Evolutionary conservation across 2,888 invertebrate genomes (phyloP).

Genomic region (Ptychoptera contaminata): DNA sequence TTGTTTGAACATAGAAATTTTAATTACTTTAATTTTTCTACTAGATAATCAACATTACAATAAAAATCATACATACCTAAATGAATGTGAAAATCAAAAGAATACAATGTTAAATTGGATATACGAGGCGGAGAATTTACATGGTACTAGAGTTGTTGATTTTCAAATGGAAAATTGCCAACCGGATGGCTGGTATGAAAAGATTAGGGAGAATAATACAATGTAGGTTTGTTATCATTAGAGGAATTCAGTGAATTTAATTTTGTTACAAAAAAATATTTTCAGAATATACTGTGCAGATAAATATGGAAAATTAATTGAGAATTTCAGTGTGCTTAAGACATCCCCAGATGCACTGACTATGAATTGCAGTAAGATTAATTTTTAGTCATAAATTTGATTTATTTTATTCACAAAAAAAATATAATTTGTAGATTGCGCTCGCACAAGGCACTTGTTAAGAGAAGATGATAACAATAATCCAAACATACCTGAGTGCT

Average conservation of each 20-base stretch:
- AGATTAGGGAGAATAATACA: conserved; percentile 22
- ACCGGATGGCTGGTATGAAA: conserved; percentile 33
- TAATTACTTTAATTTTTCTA: conserved; percentile 13
- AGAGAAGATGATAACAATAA: conserved; percentile 20
- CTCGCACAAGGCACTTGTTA: conserved; percentile 35
- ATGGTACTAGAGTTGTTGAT: conserved; percentile 21
- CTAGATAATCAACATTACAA: conserved; percentile 27
- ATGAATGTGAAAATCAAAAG: conserved; percentile 29
- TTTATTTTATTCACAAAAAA: no score
- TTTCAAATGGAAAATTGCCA: conserved; percentile 31
- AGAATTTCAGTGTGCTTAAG: conserved; percentile 31
- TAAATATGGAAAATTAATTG: conserved; percentile 37
- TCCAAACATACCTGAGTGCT: conserved; percentile 38
- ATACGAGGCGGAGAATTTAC: conserved; percentile 16
- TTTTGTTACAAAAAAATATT: conserved; percentile 9
- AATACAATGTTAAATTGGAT: conserved; percentile 20
- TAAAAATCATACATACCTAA: conserved; percentile 23
- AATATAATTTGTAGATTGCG: conserved; percentile 48
- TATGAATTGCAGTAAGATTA: conserved; percentile 52
- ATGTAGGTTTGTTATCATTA: conserved; percentile 20
- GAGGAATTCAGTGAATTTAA: background rate
- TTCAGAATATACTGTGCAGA: conserved; percentile 44
- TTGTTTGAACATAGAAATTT: background rate
- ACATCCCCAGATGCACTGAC: conserved; percentile 26
- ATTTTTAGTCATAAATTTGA: no score